Conservation (phyloP, 2,797 vertebrate species). For the Lithobates sylvaticus region DNA sequence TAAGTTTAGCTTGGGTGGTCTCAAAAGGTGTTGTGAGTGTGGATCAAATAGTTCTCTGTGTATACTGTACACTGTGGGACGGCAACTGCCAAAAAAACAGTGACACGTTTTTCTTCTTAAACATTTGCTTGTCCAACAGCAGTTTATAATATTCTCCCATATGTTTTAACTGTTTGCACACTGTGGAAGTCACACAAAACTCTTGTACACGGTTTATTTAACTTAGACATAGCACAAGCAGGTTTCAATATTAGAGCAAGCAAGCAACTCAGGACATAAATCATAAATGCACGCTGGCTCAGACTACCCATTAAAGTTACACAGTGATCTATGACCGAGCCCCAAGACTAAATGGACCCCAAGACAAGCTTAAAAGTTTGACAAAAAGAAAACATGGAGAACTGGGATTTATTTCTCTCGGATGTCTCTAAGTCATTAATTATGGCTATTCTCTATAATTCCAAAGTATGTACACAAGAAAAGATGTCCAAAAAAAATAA, state of each 20-base stretch:
- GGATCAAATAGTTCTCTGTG: constrained; percentile 42
- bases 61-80: constrained; percentile 24
- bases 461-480: background rate
- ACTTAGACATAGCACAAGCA: constrained; percentile 22
- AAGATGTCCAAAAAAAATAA: background rate
- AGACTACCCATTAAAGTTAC: background rate
- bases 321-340: background rate
- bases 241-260: constrained; percentile 11
- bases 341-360: background rate
- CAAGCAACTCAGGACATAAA: background rate
- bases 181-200: constrained; percentile 55
- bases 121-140: constrained; percentile 21
- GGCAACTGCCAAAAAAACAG: constrained; percentile 23
- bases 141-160: constrained; percentile 37
- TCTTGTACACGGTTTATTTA: constrained; percentile 36
- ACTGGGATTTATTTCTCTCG: background rate
- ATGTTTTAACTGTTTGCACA: constrained; percentile 15
- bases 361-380: background rate
- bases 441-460: background rate
- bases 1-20: constrained; percentile 23
- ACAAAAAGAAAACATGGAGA: background rate
- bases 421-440: background rate
- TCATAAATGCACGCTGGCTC: background rate
- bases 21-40: constrained; percentile 1
- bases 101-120: constrained; percentile 38